A percentile compares a stretch with the other conserved stretches of the same genome.
These are phyloP conservation scores for Euleptes europaea DNA, from an alignment of 2,113 vertebrate species.

Conservation along the genomic window DNA sequence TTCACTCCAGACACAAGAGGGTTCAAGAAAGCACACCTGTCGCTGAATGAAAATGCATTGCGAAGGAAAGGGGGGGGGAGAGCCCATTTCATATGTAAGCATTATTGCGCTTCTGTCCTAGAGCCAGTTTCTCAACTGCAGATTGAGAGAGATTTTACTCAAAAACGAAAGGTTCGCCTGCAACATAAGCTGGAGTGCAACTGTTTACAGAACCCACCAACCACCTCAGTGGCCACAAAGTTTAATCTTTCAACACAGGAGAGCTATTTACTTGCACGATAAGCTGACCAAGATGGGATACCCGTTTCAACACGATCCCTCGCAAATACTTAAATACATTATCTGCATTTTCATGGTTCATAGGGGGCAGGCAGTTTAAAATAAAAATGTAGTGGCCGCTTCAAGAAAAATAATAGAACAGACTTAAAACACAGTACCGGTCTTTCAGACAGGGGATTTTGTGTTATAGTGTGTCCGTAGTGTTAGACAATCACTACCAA, in stretches of 20 bases:
- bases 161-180: too few relatives aligned
- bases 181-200: slow-evolving; percentile 16
- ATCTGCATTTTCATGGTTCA: slow-evolving; percentile 65
- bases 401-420: neutral
- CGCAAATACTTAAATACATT: slow-evolving; percentile 44
- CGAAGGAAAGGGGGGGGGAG: slow-evolving; percentile 4
- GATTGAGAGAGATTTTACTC: too few relatives aligned
- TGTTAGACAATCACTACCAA: too few relatives aligned
- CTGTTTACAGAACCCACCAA: slow-evolving; percentile 41
- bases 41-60: slow-evolving; percentile 38
- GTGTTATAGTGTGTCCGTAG: too few relatives aligned
- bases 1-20: slow-evolving; percentile 50
- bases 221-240: slow-evolving; percentile 38
- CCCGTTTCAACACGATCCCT: slow-evolving; percentile 50
- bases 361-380: neutral
- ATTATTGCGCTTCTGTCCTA: slow-evolving; percentile 17
- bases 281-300: slow-evolving; percentile 55
- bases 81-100: slow-evolving; percentile 28
- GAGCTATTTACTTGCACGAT: slow-evolving; percentile 55
- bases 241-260: slow-evolving; percentile 56
- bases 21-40: slow-evolving; percentile 50
- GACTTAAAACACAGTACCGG: neutral
- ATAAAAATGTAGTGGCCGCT: neutral
- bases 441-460: neutral
- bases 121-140: slow-evolving; percentile 31